Conservation (phyloP, 1,140 invertebrate genomes). For the Drosophila ironensis region DNA sequence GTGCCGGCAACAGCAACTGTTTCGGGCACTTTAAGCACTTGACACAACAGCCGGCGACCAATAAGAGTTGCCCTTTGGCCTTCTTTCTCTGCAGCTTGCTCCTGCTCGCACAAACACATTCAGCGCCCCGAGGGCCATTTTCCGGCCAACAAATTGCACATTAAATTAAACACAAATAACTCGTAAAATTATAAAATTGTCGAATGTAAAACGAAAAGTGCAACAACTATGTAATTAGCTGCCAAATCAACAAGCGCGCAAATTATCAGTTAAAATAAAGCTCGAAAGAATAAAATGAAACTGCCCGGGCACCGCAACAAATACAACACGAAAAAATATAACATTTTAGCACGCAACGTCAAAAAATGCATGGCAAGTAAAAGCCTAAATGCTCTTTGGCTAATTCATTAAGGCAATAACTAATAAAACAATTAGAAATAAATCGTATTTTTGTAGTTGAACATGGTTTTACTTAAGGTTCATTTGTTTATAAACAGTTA, state of each 20-base stretch:
- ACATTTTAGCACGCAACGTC: constrained; percentile 26
- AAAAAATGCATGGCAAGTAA: neutral
- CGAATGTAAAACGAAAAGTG: constrained; percentile 55
- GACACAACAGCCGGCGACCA: constrained; percentile 47
- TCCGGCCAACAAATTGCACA: constrained; percentile 67
- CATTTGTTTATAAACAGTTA: too few relatives aligned
- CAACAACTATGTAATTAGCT: constrained; percentile 73
- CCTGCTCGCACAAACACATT: constrained; percentile 1
- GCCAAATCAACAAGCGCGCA: constrained; percentile 69
- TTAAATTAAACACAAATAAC: constrained; percentile 78
- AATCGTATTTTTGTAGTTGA: too few relatives aligned
- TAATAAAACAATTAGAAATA: neutral
- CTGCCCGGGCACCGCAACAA: neutral
- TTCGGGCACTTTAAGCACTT: constrained; percentile 65
- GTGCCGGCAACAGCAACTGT: constrained; percentile 23
- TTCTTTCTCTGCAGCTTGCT: constrained; percentile 1
- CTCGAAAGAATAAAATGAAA: constrained; percentile 30
- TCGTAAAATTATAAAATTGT: constrained; percentile 58
- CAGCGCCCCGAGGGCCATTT: constrained; percentile 33
- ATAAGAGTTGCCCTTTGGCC: constrained; percentile 40
- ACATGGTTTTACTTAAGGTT: too few relatives aligned
- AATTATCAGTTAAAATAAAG: constrained; percentile 52
- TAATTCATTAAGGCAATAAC: neutral
- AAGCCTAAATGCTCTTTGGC: constrained; percentile 6
- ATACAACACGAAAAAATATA: constrained; percentile 16